Conservation (phyloP, 2,888 invertebrate species). For the Chrysina gloriosa region DNA sequence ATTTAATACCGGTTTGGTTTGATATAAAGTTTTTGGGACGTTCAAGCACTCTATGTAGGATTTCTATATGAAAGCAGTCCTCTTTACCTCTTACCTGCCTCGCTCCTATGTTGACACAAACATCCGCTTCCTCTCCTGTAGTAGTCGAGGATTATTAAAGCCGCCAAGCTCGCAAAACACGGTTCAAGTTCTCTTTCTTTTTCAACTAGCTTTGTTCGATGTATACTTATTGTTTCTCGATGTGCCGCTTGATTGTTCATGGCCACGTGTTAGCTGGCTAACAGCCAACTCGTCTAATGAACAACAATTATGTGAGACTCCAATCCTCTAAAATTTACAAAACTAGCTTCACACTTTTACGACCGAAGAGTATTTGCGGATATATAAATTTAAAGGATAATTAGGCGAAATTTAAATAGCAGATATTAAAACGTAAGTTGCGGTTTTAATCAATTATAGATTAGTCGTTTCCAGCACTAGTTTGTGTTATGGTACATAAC, state of each 20-base stretch:
- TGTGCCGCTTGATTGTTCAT: neutral
- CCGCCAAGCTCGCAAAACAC: slow-evolving; percentile 31
- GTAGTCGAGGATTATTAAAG: slow-evolving; percentile 42
- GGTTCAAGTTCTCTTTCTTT: slow-evolving; percentile 22
- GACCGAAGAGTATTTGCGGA: too few species aligned
- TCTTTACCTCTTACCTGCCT: slow-evolving; percentile 12
- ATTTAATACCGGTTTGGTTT: slow-evolving; percentile 28
- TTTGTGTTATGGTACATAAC: too few species aligned
- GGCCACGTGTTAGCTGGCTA: slow-evolving; percentile 11
- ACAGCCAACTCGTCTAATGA: slow-evolving; percentile 30
- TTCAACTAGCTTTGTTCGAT: neutral
- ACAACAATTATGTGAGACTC: slow-evolving; percentile 2
- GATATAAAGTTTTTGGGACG: slow-evolving; percentile 15
- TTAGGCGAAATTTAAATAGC: too few species aligned
- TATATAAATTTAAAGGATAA: too few species aligned
- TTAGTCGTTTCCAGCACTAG: too few species aligned
- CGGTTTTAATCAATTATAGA: too few species aligned
- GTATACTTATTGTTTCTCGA: slow-evolving; percentile 1
- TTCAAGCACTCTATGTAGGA: slow-evolving; percentile 13
- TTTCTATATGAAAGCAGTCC: slow-evolving; percentile 23
- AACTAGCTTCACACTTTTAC: too few species aligned
- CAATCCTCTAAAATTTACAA: neutral
- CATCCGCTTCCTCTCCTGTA: slow-evolving; percentile 40
- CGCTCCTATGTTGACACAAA: slow-evolving; percentile 43
- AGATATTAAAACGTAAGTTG: too few species aligned